Conservation (phyloP, 2,888 invertebrate genomes). For the Steinernema scapterisci region DNA sequence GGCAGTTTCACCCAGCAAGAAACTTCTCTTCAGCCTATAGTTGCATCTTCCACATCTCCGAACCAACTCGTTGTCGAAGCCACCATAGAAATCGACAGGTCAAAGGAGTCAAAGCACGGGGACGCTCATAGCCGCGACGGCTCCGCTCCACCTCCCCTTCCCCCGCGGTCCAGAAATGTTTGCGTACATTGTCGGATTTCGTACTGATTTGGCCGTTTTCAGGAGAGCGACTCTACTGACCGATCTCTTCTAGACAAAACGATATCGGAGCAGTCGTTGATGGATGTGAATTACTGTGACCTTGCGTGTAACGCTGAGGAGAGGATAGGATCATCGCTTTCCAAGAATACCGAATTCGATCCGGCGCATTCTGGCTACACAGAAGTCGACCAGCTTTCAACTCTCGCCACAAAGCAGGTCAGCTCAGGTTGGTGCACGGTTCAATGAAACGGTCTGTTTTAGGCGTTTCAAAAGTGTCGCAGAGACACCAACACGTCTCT, state of each 20-base stretch:
- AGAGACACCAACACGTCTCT: background rate
- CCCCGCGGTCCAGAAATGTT: background rate
- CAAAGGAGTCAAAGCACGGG: background rate
- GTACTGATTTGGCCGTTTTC: background rate
- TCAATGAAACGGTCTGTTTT: background rate
- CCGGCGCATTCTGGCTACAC: background rate
- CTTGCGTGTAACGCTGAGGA: background rate
- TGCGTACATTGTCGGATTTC: background rate
- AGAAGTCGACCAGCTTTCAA: background rate
- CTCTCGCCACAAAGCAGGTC: background rate
- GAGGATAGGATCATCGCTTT: background rate
- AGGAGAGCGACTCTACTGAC: background rate
- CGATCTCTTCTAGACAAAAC: background rate
- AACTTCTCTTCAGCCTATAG: background rate
- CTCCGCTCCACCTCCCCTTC: background rate
- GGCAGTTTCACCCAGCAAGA: too few relatives aligned
- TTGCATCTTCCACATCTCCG: background rate
- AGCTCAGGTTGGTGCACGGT: background rate
- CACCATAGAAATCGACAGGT: conserved; percentile 3
- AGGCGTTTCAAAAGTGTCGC: conserved; percentile 8
- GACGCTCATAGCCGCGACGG: background rate
- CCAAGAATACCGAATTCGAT: too few relatives aligned
- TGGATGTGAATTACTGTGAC: conserved; percentile 2
- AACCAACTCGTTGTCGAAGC: background rate
- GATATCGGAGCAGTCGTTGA: background rate